These are phyloP conservation scores for Anisognathus igniventris DNA, from an alignment of 2,797 vertebrate species.

Conservation along the genomic window DNA sequence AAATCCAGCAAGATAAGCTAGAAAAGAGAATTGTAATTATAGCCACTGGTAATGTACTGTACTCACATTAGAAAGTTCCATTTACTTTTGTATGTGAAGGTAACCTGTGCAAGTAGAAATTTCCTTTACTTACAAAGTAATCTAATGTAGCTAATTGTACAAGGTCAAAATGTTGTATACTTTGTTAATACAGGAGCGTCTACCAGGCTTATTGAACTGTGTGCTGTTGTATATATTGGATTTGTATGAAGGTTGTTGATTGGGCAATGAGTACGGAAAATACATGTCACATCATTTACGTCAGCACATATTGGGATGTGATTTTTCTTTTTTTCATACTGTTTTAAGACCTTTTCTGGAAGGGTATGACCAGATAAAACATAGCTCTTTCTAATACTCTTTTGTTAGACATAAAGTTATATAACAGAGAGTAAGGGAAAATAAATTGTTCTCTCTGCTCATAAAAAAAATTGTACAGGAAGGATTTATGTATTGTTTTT, in stretches of 20 bases:
- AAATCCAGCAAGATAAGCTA: background rate
- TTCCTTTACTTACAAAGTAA: background rate
- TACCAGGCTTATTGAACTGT: background rate
- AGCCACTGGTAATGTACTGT: background rate
- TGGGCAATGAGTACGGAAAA: background rate
- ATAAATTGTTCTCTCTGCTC: background rate
- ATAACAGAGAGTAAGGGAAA: background rate
- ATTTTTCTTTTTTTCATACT: background rate
- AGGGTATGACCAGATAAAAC: background rate
- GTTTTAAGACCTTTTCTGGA: background rate
- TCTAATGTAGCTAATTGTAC: background rate
- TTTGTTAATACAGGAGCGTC: background rate
- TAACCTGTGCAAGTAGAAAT: background rate
- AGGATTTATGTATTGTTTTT: background rate
- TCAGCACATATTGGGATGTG: background rate
- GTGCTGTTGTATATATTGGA: background rate
- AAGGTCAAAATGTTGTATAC: background rate
- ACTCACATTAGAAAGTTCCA: background rate
- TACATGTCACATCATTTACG: rapidly evolving
- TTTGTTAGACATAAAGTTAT: background rate
- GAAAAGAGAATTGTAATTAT: background rate
- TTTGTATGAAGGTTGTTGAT: background rate
- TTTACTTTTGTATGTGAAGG: background rate
- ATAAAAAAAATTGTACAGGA: background rate
- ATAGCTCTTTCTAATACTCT: background rate